phyloP scores from a whole-genome alignment of 2,113 vertebrate genomes.

The Leptobrachium leishanense region DNA sequence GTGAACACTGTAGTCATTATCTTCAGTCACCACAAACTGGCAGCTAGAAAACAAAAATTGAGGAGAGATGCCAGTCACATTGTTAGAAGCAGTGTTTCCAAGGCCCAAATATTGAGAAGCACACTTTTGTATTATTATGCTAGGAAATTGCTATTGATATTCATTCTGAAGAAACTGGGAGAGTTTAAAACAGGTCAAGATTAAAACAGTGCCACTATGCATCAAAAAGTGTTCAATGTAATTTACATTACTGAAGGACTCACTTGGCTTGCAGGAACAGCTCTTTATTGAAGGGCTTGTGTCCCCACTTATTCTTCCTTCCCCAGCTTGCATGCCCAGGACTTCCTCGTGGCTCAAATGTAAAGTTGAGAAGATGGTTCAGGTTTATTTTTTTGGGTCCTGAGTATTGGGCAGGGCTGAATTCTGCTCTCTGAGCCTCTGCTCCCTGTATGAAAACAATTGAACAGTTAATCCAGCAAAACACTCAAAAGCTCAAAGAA shows the following conservation, averaged over 20 bases:
- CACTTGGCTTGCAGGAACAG: constrained; percentile 98
- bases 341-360: constrained; percentile 93
- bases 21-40: constrained; percentile 96
- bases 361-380: constrained; percentile 98
- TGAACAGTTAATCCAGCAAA: background rate
- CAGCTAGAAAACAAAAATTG: constrained; percentile 71
- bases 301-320: constrained; percentile 95
- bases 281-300: constrained; percentile 98
- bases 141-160: no score
- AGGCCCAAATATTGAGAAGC: no score
- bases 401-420: constrained; percentile 96
- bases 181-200: no score
- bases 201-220: no score
- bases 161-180: no score
- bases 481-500: no score
- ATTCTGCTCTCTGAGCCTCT: constrained; percentile 94
- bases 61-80: background rate
- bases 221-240: no score
- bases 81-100: no score
- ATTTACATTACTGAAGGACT: constrained; percentile 58
- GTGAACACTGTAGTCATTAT: constrained; percentile 94
- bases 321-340: constrained; percentile 84
- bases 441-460: constrained; percentile 79
- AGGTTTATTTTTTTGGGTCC: constrained; percentile 97
- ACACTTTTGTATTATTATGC: no score